These are phyloP conservation scores for Daktulosphaira vitifoliae DNA, from an alignment of 1,140 invertebrate species.

Conservation along the genomic window DNA sequence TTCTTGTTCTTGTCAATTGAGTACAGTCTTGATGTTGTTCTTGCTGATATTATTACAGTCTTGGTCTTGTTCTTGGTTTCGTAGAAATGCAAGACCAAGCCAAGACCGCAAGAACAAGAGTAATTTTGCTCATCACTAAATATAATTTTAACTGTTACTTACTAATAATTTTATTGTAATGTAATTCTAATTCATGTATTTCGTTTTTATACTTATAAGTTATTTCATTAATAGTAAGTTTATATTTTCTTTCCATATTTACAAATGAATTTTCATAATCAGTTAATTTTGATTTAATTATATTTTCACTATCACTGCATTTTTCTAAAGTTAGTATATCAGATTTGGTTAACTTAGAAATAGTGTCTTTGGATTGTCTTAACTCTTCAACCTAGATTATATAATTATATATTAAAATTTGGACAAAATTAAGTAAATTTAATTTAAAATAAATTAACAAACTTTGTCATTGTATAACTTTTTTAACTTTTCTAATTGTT, in stretches of 20 bases:
- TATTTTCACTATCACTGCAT: conserved; percentile 4
- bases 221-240: conserved; percentile 17
- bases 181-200: conserved; percentile 14
- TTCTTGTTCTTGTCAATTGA: too few relatives aligned
- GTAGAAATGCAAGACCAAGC: too few relatives aligned
- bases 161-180: conserved; percentile 20
- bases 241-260: conserved; percentile 21
- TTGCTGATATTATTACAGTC: too few relatives aligned
- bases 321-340: not conserved
- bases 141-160: not conserved
- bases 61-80: too few relatives aligned
- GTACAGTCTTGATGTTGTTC: too few relatives aligned
- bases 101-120: too few relatives aligned
- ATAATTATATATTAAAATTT: not conserved
- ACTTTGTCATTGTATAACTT: conserved; percentile 4
- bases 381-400: conserved; percentile 7
- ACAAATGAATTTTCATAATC: conserved; percentile 11
- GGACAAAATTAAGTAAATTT: not conserved
- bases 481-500: conserved; percentile 14
- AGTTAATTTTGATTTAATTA: conserved; percentile 10
- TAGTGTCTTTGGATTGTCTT: conserved; percentile 16
- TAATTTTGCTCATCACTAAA: too few relatives aligned
- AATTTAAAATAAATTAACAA: not conserved
- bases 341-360: not conserved
- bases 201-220: conserved; percentile 23